A percentile compares a stretch with the other conserved stretches of the same genome.
phyloP scores from a whole-genome alignment of 2,797 vertebrate species.

The Neopelma chrysocephalum region DNA sequence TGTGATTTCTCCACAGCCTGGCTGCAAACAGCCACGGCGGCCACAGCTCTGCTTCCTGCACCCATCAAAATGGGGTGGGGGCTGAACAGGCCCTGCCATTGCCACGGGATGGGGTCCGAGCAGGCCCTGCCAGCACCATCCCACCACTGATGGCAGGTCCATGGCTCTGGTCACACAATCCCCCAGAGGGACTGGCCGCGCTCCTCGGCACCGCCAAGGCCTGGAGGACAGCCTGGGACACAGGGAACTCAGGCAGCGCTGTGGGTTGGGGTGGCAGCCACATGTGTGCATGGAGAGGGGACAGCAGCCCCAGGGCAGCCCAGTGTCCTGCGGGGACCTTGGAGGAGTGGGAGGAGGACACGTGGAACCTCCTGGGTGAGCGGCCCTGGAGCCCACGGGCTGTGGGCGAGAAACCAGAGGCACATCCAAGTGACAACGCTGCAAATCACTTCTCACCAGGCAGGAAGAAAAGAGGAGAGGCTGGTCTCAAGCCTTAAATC shows the following conservation, averaged over 20 bases:
- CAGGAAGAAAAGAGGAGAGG: not conserved
- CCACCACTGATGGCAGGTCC: not conserved
- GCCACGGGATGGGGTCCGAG: not conserved
- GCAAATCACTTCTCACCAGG: not conserved
- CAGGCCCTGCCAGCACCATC: not conserved
- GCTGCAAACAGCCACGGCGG: not conserved
- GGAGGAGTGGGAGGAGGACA: not conserved
- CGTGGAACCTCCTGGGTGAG: not conserved
- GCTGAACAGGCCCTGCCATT: not conserved
- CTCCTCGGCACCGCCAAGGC: fast-evolving
- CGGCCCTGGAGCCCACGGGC: not conserved
- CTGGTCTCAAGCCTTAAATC: not conserved
- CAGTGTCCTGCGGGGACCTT: fast-evolving
- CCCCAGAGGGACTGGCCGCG: fast-evolving
- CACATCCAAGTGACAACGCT: not conserved
- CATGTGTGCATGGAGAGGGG: not conserved
- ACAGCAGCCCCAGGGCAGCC: not conserved
- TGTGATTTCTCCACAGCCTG: not conserved
- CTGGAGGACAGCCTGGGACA: not conserved
- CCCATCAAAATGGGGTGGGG: not conserved
- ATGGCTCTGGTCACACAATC: not conserved
- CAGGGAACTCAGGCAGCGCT: fast-evolving
- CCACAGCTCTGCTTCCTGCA: not conserved
- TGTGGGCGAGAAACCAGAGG: fast-evolving
- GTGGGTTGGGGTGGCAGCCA: not conserved